Conservation (phyloP, 2,888 invertebrate species). For the Allolobophora icterica region DNA sequence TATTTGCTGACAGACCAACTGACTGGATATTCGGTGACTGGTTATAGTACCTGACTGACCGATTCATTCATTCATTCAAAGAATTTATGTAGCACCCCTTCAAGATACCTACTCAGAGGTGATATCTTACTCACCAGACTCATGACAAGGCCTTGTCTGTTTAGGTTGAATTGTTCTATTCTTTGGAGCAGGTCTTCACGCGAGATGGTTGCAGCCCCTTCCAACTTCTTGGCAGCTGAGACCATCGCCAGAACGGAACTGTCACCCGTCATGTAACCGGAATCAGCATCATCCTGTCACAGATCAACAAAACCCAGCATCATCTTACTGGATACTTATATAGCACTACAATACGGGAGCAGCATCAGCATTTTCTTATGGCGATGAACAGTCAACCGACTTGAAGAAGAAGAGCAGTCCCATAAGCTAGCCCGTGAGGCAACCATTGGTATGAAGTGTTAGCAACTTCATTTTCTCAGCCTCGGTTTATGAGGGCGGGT, state of each 20-base stretch:
- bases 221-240: constrained; percentile 25
- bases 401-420: too few relatives aligned
- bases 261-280: constrained; percentile 47
- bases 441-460: too few relatives aligned
- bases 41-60: too few relatives aligned
- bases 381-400: neutral
- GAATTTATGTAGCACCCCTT: too few relatives aligned
- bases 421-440: too few relatives aligned
- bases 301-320: neutral
- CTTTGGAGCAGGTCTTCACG: constrained; percentile 59
- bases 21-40: neutral
- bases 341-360: neutral
- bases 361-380: neutral
- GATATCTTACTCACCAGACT: constrained; percentile 56
- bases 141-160: constrained; percentile 65
- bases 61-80: too few relatives aligned
- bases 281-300: constrained; percentile 47
- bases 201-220: constrained; percentile 46
- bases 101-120: too few relatives aligned
- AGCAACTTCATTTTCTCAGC: too few relatives aligned
- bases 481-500: too few relatives aligned
- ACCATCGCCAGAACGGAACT: constrained; percentile 5
- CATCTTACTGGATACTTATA: neutral
- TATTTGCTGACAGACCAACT: neutral
- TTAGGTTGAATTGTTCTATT: constrained; percentile 64